phyloP scores from a whole-genome alignment of 2,797 vertebrate species.

The Cossypha heuglini region DNA sequence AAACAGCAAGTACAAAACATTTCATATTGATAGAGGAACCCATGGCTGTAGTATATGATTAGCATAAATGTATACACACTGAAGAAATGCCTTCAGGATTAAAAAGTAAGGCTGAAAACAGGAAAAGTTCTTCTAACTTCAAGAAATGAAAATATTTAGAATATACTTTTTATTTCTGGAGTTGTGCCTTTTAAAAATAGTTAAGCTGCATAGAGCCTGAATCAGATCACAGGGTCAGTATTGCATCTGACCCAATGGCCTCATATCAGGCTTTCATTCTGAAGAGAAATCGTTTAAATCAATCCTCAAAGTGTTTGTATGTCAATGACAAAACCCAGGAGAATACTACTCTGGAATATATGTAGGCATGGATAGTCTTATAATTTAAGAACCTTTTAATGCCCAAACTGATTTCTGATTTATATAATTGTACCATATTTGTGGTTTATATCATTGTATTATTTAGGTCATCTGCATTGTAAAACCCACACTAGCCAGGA shows the following conservation, averaged over 20 bases:
- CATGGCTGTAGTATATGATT: constrained; percentile 83
- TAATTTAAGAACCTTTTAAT: not conserved
- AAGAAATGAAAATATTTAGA: constrained; percentile 70
- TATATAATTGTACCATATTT: not conserved
- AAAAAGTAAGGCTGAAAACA: constrained; percentile 77
- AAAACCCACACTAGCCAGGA: not conserved
- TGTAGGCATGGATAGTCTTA: not conserved
- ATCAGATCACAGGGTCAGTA: not conserved
- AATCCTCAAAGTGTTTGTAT: not conserved
- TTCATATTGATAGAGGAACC: constrained; percentile 87
- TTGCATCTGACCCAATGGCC: not conserved
- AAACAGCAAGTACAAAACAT: constrained; percentile 88
- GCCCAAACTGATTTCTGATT: not conserved
- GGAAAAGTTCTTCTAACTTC: constrained; percentile 77
- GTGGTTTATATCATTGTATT: not conserved
- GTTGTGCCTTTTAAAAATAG: constrained; percentile 39
- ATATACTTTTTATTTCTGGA: not conserved
- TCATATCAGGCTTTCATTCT: not conserved
- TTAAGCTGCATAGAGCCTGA: not conserved
- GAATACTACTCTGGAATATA: not conserved
- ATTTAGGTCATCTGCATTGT: not conserved
- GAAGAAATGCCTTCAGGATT: constrained; percentile 82
- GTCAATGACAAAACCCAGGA: not conserved
- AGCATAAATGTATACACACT: constrained; percentile 87
- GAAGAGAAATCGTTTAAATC: not conserved